phyloP scores from a whole-genome alignment of 2,888 invertebrate genomes.

The Leucophenga maculata region DNA sequence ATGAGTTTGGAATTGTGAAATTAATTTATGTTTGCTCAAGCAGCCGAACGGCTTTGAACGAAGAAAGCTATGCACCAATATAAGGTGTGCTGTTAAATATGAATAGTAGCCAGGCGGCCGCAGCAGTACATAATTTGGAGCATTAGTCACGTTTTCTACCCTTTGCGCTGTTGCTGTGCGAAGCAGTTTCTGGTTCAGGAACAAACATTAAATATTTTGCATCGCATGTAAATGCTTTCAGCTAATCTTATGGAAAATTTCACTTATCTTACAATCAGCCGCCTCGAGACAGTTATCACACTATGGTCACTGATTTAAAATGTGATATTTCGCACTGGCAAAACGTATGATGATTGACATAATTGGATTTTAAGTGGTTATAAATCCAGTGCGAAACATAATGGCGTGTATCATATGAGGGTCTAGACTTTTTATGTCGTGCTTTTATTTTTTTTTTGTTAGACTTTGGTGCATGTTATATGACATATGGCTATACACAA shows the following conservation, averaged over 20 bases:
- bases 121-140: not conserved
- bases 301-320: too few relatives aligned
- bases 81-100: too few relatives aligned
- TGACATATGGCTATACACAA: not conserved
- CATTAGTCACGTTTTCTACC: not conserved
- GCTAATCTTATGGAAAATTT: slow-evolving; percentile 3
- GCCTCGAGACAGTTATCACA: too few relatives aligned
- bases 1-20: slow-evolving; percentile 39
- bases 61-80: too few relatives aligned
- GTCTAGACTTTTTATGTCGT: not conserved
- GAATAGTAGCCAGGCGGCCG: too few relatives aligned
- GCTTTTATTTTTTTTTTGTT: not conserved
- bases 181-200: slow-evolving; percentile 26
- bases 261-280: not conserved
- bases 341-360: slow-evolving; percentile 3
- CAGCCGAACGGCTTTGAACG: not conserved
- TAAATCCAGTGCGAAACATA: too few relatives aligned
- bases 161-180: too few relatives aligned
- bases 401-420: not conserved
- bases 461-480: not conserved
- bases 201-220: too few relatives aligned
- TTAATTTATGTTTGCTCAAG: slow-evolving; percentile 14
- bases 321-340: not conserved
- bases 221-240: too few relatives aligned
- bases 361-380: not conserved